Base-by-base conservation (phyloP, 2,797 vertebrate species). In the Gobio occitaniae region DNA sequence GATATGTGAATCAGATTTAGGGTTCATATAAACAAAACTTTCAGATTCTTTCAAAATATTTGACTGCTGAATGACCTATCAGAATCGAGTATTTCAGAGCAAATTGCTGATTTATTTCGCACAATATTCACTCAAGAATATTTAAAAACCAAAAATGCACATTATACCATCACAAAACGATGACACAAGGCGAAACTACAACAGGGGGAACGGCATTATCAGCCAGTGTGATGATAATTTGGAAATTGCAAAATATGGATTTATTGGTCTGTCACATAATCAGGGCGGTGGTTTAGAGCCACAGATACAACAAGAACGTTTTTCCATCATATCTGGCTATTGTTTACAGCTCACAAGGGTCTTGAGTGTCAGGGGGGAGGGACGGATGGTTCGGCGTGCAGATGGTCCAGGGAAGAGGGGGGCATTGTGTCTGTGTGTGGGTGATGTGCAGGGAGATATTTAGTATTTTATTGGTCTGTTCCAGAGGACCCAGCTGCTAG, bases 391-490 rank as follows among this genome's bases (percentile, higher is more conserved):
- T 86, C 79, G 77, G 76, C 80, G 82, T 90, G 89, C 87, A 87
- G 86, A 88, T 90, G 89, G 87, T 89, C 86, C 56, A 75, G 82
- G 56, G 80, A 78, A 80, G 47, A 83, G 82, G 80, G 83, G 72
- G 70, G 78, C 71, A 77, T 72, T 82, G 80, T 81, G 48, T 84
- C 19, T 81, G 78, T 86, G 69, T 52, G 82, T 74, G 84, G 80
- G 81, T 79, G 75, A 79, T 70, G 84, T 86, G 86, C 75, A 82
- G 48, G 86, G 77, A 66, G 75, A 82, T 88, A 76, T 86, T 89
- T 88, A 85, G 80, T 88, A 80, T 87, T 89, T 88, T 88, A 87
- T 88, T 89, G 83, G 80, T 86, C 76, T 81, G 80, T 88, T 89
- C 79, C 85, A 83, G 83, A 87, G 69, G 89, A 79, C 85, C 85